Base-by-base conservation (phyloP, 2,797 vertebrate species). In the Mus spretus region DNA sequence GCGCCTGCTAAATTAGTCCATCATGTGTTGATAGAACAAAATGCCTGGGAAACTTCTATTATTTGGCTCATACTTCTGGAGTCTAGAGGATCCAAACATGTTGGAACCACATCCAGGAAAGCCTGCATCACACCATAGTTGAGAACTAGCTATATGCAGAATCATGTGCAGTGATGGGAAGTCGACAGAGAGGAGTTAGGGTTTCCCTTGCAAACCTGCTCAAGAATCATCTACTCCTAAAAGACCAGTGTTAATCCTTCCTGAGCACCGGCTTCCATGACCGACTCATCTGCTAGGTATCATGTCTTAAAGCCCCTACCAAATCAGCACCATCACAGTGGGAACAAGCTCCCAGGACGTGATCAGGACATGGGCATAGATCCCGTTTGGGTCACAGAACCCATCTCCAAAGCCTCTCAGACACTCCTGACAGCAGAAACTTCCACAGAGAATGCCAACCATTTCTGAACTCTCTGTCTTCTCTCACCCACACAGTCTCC, bases 191-290 rank as follows among this genome's bases (percentile, higher is more conserved):
- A 5, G 28, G 19, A 5, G 8, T 9, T 15, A 9, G 20, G 10
- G 20, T n/a, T 26, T 0, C 17, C 47, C 28, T 83, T 9, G 0
- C 9, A 44, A n/a, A 67, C 13, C 11, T 82, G 15, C 12, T 65
- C 28, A 28, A 44, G 13, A 63, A 9, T 47, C 28, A 8, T 24
- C 55, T 22, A 44, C 3, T 44, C 61, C 26, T 28, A 13, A 59
- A 6, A 75, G 55, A 20, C 1, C 40, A 44, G 20, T 26, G 14
- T 14, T n/a, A 13, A 55, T 72, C 31, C 22, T n/a, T 24, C 17
- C 22, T 2, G 8, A 61, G 19, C 40, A 20, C 17, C 1, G 5
- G 2, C 2, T 11, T n/a, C 14, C 14, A 26, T 3, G 31, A 53
- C 15, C 26, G 10, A 44, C 12, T 44, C 14, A 44, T 28, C 57